phyloP scores from a whole-genome alignment of 2,888 invertebrate genomes.

The Epiblema foenella region DNA sequence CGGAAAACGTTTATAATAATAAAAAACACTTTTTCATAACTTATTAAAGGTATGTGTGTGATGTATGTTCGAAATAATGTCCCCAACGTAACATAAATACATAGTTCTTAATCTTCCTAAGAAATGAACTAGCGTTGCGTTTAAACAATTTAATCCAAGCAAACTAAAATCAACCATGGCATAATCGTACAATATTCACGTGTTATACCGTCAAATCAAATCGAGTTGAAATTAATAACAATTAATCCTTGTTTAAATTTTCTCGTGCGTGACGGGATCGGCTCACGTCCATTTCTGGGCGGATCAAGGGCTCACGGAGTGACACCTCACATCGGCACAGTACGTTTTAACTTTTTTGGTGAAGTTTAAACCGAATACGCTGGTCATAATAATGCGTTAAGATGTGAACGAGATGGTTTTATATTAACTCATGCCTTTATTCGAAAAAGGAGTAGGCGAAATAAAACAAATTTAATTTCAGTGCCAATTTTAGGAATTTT shows the following conservation, averaged over 20 bases:
- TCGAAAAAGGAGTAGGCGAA: too few relatives aligned
- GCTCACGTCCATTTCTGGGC: slow-evolving; percentile 65
- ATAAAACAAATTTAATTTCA: too few relatives aligned
- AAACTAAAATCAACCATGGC: neutral
- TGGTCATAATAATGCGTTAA: slow-evolving; percentile 11
- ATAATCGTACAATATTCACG: slow-evolving; percentile 54
- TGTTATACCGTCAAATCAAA: slow-evolving; percentile 61
- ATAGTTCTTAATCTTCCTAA: neutral
- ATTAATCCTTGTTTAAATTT: slow-evolving; percentile 58
- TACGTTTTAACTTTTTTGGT: slow-evolving; percentile 23
- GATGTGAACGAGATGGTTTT: neutral
- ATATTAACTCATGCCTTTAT: neutral
- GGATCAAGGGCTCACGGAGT: slow-evolving; percentile 52
- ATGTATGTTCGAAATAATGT: too few relatives aligned
- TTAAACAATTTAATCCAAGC: neutral
- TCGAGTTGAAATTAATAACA: slow-evolving; percentile 70
- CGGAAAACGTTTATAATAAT: too few relatives aligned
- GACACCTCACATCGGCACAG: slow-evolving; percentile 20
- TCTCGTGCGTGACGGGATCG: slow-evolving; percentile 54
- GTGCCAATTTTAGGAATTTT: too few relatives aligned
- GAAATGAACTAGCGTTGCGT: too few relatives aligned
- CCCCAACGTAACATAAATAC: too few relatives aligned
- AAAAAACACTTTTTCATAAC: too few relatives aligned
- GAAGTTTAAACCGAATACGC: slow-evolving; percentile 16
- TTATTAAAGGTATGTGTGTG: too few relatives aligned